Conservation (phyloP, 1,140 invertebrate species). For the Micrasema minimum region DNA sequence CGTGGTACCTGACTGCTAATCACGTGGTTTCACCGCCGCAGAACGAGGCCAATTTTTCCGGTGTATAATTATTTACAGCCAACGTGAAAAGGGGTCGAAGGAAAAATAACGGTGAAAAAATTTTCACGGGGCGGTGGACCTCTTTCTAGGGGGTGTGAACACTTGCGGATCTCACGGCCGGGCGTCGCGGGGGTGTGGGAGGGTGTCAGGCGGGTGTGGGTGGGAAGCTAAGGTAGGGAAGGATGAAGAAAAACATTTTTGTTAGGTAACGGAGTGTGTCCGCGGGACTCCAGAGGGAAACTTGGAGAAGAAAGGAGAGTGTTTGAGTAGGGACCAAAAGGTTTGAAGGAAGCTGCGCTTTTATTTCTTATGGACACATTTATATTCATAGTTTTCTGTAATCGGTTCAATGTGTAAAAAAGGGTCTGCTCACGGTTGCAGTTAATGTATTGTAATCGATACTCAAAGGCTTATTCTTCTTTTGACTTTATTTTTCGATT, state of each 20-base stretch:
- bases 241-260: conserved; percentile 41
- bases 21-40: conserved; percentile 12
- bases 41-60: conserved; percentile 15
- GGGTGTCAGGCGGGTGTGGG: neutral
- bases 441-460: too few species aligned
- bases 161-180: conserved; percentile 36
- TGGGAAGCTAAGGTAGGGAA: conserved; percentile 1
- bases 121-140: conserved; percentile 7
- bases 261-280: conserved; percentile 53
- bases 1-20: conserved; percentile 6
- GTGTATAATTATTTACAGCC: conserved; percentile 28
- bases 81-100: conserved; percentile 24
- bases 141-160: conserved; percentile 33
- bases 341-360: too few species aligned
- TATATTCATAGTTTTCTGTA: too few species aligned
- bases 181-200: neutral
- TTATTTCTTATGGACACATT: too few species aligned
- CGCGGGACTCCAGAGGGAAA: conserved; percentile 41
- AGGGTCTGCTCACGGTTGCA: too few species aligned
- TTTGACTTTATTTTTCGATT: too few species aligned
- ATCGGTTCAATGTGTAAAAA: too few species aligned
- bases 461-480: too few species aligned
- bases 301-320: conserved; percentile 10
- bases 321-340: neutral
- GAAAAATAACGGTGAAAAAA: conserved; percentile 32